Base-by-base conservation (phyloP, 1,140 invertebrate species). In the Psix sp. region DNA sequence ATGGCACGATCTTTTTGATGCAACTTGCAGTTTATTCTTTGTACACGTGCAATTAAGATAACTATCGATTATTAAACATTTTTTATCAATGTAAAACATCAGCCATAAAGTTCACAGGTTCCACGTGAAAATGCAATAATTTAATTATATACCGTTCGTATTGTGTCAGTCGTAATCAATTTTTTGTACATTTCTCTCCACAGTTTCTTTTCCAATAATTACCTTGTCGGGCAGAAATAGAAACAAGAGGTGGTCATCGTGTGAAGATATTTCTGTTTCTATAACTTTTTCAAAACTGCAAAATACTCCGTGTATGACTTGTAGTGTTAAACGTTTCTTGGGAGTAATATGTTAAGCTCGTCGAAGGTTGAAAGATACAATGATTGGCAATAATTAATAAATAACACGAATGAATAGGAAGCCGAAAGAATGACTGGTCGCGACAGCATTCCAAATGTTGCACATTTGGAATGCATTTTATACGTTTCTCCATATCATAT, bases 21-120 rank as follows among this genome's bases (percentile, higher is more conserved):
- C 48, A 67, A 74, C 59, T 63, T 16, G 56, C 60, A 56, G 49
- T 56, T 67, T 56, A 62, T 62, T 21, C 18, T 42, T 54, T 46
- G 14, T 63, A 66, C 36, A 63, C 43, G 43, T 62, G 57, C 63
- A 74, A 67, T 74, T 57, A 67, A 74, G 56, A 63, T 74, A 74
- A 74, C 56, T 74, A 57, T 67, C 66, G 60, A 70, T 70, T 70
- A 60, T 46, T 48, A 18, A 39, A 60, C 40, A 46, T 70, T 70
- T 60, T 70, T 60, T 36, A 54, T 70, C 56, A 54, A 60, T 70
- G 46, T 54, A 39, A 60, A 70, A 52, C 66, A 70, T 42, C 14
- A 48, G 45, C 48, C 54, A 59, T 39, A 60, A 59, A 46, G 46
- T 68, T 70, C 42, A 68, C 9, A 15, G 13, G 14, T 0, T 1